Evolutionary conservation across 2,888 invertebrate genomes (phyloP).

Genomic region (Xylota sylvarum): DNA sequence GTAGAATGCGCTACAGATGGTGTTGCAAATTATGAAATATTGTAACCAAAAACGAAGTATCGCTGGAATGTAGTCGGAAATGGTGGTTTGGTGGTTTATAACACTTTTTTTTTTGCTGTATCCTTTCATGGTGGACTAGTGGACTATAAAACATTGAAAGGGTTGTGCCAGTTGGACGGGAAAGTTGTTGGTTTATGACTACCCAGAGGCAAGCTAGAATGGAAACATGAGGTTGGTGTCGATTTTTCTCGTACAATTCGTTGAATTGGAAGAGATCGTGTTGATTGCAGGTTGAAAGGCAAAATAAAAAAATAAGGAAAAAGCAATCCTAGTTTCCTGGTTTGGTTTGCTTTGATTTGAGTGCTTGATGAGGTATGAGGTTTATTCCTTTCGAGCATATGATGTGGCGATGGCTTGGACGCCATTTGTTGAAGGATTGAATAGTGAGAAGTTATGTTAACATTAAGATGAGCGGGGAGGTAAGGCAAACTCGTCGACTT

Average conservation of each 20-base stretch:
- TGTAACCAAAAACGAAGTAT: constrained; percentile 45
- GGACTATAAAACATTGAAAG: constrained; percentile 47
- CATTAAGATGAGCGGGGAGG: too few species aligned
- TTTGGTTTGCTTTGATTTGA: constrained; percentile 8
- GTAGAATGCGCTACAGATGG: constrained; percentile 43
- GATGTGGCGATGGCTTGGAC: neutral
- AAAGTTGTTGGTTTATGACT: constrained; percentile 19
- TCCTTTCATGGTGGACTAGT: constrained; percentile 46
- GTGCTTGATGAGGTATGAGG: neutral
- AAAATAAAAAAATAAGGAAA: constrained; percentile 6
- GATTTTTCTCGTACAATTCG: constrained; percentile 37
- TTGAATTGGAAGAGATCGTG: constrained; percentile 59
- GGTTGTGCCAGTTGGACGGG: constrained; percentile 34
- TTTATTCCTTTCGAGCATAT: neutral
- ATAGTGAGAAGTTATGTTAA: too few species aligned
- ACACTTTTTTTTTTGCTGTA: neutral
- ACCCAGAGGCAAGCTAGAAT: neutral
- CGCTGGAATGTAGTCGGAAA: neutral
- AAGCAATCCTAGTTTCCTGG: neutral
- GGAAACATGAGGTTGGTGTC: constrained; percentile 23
- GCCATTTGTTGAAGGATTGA: too few species aligned
- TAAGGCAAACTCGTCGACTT: too few species aligned
- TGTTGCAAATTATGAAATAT: constrained; percentile 70
- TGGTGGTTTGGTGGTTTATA: constrained; percentile 35
- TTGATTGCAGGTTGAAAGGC: constrained; percentile 62